A percentile compares a stretch with the other conserved stretches of the same genome.
Evolutionary conservation across 2,888 invertebrate genomes (phyloP).

Genomic region (Lacanobia wlatinum): DNA sequence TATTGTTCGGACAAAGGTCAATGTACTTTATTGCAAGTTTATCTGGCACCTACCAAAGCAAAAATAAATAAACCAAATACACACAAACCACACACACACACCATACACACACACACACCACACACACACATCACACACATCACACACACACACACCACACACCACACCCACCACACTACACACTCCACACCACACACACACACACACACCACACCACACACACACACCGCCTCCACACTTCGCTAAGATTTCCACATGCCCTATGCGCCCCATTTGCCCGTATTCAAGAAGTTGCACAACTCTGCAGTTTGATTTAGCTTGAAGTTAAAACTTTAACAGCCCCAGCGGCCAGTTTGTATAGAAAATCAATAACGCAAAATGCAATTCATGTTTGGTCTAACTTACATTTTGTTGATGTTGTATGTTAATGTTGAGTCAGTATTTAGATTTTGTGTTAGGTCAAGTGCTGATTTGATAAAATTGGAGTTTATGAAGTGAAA

Average conservation of each 20-base stretch:
- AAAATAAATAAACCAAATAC: no score
- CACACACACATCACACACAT: no score
- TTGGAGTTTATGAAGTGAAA: neutral
- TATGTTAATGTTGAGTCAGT: neutral
- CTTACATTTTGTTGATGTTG: conserved; percentile 12
- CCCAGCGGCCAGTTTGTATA: conserved; percentile 30
- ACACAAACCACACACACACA: no score
- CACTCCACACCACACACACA: no score
- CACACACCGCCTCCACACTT: no score
- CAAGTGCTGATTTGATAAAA: neutral
- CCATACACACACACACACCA: no score
- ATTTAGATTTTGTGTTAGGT: neutral
- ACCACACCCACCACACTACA: no score
- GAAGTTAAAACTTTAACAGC: conserved; percentile 38
- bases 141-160: no score
- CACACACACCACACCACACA: no score
- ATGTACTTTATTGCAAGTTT: no score
- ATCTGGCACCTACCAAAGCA: no score
- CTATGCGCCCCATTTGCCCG: conserved; percentile 31
- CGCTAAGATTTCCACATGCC: neutral
- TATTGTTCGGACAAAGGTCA: no score
- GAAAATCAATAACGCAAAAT: conserved; percentile 52
- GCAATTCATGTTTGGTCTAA: conserved; percentile 30
- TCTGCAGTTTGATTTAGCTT: conserved; percentile 31
- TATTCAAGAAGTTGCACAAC: conserved; percentile 46